These are phyloP conservation scores for Cirrhinus mrigala DNA, from an alignment of 2,797 vertebrate genomes.

Conservation along the genomic window DNA sequence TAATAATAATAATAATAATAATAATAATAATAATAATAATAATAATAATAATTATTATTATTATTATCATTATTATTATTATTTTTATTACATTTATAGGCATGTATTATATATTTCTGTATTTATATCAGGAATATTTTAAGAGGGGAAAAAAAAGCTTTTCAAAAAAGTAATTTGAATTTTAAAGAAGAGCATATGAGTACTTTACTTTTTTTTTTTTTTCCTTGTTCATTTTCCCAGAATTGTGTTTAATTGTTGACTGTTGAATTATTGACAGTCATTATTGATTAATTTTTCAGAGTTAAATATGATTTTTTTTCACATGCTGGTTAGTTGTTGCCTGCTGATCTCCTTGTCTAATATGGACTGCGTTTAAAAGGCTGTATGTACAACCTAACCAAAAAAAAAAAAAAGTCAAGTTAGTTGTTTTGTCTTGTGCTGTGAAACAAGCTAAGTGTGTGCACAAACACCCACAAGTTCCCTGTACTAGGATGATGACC, in stretches of 20 bases:
- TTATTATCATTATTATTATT: too few species aligned
- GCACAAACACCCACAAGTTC: neutral
- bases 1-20: too few species aligned
- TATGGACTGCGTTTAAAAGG: neutral
- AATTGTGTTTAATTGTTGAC: neutral
- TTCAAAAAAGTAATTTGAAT: neutral
- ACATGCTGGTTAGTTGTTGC: neutral
- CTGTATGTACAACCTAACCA: neutral
- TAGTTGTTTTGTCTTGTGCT: neutral
- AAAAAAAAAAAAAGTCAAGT: neutral
- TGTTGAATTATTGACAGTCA: neutral
- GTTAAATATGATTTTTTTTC: neutral
- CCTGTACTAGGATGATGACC: neutral
- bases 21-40: too few species aligned
- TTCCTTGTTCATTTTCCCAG: accelerated
- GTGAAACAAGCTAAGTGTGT: neutral
- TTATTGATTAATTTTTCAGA: too few species aligned
- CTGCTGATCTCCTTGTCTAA: neutral
- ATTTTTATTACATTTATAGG: neutral
- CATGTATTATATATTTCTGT: neutral
- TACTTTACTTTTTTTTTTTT: neutral
- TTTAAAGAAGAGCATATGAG: too few species aligned
- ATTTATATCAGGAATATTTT: too few species aligned
- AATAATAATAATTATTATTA: neutral
- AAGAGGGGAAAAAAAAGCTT: neutral